phyloP scores from a whole-genome alignment of 2,888 invertebrate genomes.

The Himalopsyche tibetana region DNA sequence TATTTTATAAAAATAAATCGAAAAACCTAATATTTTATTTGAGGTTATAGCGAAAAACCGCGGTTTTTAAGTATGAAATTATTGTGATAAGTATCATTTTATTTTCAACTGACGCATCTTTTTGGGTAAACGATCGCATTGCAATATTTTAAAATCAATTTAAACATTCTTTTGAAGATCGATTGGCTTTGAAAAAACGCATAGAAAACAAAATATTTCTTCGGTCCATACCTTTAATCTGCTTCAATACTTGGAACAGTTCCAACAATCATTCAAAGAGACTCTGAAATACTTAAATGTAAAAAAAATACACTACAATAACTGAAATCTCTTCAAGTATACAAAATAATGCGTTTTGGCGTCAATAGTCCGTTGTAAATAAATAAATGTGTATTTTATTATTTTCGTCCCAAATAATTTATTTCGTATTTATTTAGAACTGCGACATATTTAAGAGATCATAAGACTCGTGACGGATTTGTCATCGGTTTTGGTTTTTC shows the following conservation, averaged over 20 bases:
- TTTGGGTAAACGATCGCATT: too few relatives aligned
- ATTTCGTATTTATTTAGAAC: conserved; percentile 24
- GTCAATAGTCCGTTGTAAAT: conserved; percentile 39
- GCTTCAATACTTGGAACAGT: conserved; percentile 27
- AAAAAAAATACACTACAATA: not conserved
- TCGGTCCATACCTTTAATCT: not conserved
- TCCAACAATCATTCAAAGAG: conserved; percentile 13
- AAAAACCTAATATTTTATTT: too few relatives aligned
- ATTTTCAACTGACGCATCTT: too few relatives aligned
- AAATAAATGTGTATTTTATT: conserved; percentile 38
- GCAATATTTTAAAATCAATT: too few relatives aligned
- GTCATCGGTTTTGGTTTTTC: not conserved
- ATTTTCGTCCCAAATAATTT: conserved; percentile 40
- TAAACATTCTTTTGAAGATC: too few relatives aligned
- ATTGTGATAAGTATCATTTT: too few relatives aligned
- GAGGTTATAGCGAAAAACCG: too few relatives aligned
- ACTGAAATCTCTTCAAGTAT: conserved; percentile 19
- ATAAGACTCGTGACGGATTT: not conserved
- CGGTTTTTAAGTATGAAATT: too few relatives aligned
- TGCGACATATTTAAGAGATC: conserved; percentile 33
- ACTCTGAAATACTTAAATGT: not conserved
- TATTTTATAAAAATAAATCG: too few relatives aligned
- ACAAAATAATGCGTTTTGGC: conserved; percentile 35
- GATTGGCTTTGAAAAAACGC: too few relatives aligned
- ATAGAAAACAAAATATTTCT: too few relatives aligned